These are phyloP conservation scores for Sebastes taczanowskii DNA, from an alignment of 2,797 vertebrate genomes.

Conservation along the genomic window DNA sequence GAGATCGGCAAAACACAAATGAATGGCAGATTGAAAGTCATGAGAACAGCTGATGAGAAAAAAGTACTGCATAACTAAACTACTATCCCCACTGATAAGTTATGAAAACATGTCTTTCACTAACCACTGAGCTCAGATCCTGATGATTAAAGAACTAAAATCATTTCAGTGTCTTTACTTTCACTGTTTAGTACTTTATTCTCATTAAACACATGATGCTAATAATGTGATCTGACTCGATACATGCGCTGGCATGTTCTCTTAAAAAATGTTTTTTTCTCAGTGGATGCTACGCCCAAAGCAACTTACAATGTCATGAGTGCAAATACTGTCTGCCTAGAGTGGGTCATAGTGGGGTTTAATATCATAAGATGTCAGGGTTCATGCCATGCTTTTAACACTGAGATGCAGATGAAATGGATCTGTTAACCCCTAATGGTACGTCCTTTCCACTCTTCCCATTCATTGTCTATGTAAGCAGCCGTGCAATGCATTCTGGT, in stretches of 20 bases:
- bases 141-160: conserved; percentile 4
- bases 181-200: not conserved
- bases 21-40: not conserved
- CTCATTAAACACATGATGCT: conserved; percentile 14
- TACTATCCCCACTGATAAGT: not conserved
- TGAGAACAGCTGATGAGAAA: not conserved
- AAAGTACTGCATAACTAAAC: not conserved
- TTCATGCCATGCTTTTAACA: not conserved
- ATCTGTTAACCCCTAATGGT: not conserved
- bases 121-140: not conserved
- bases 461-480: no score
- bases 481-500: no score
- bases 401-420: not conserved
- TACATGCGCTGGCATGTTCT: not conserved
- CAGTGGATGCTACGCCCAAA: not conserved
- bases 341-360: conserved; percentile 16
- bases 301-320: not conserved
- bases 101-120: not conserved
- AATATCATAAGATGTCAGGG: not conserved
- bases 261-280: not conserved
- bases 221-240: not conserved
- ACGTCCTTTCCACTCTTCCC: no score
- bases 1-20: not conserved
- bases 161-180: not conserved
- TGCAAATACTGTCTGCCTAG: conserved; percentile 5